Evolutionary conservation across 2,888 invertebrate species (phyloP), one percentile per base, ranked within the genome.

Genomic region (Copidosoma aretas): DNA sequence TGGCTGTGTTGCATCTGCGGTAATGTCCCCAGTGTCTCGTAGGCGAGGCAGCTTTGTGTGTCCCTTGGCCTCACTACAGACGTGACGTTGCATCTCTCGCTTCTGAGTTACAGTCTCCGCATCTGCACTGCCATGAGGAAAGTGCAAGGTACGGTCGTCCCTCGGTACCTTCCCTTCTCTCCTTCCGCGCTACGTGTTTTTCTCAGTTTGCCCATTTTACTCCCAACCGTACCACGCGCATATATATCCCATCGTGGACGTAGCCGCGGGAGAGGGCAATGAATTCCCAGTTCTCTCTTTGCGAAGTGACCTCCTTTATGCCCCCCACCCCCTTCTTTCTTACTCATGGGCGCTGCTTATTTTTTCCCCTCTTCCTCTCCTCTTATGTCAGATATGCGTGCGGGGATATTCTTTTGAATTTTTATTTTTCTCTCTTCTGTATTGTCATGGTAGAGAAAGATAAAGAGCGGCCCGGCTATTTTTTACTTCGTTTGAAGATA

Each of bases 21-120:
- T n/a, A n/a, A n/a, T 46, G 64, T 68, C 64, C 64, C 64, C 46
- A 10, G 64, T n/a, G 68, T 64, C 43, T 64, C 64, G 61, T 64
- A 52, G 10, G 8, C 4, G 39, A 17, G 25, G 59, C 63, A 63
- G 52, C 56, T 24, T 8, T 2, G 43, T 8, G 12, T 46, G 17
- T 46, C 15, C 15, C 43, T 46, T 66, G 64, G 51, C 46, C 62
- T 51, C 71, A 57, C 67, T 32, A 41, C 60, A 64, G 58, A 54
- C 64, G 67, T 67, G 61, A 54, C 52, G 64, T 69, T 49, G 32
- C 53, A 61, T 62, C 64, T 64, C 56, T n/a, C 14, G 21, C 59
- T 19, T n/a, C 21, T 21, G 14, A 41, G 19, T 2, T 21, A 58
- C 17, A 2, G 10, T 12, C 12, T 8, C 12, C 25, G 2, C 3